These are phyloP conservation scores for Pseudocheirus occidentalis DNA, from an alignment of 2,797 vertebrate genomes.

Conservation along the genomic window DNA sequence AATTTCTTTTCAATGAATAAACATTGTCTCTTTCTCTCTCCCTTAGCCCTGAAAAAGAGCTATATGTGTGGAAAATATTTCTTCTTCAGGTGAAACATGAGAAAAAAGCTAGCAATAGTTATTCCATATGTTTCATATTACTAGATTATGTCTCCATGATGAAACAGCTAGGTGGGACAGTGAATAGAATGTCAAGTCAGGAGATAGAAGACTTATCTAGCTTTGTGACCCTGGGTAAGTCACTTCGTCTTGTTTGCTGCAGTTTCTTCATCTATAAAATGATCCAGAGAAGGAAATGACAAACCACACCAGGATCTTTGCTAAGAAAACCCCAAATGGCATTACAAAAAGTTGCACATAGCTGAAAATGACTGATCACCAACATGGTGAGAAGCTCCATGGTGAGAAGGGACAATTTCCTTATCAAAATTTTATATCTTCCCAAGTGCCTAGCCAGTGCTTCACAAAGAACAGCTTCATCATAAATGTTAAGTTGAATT, in stretches of 20 bases:
- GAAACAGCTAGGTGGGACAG: background rate
- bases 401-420: background rate
- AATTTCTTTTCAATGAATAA: background rate
- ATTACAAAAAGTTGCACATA: background rate
- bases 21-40: background rate
- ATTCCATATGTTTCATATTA: background rate
- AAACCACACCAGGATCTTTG: background rate
- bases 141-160: background rate
- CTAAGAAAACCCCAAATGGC: background rate
- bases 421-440: background rate
- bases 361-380: background rate
- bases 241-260: background rate
- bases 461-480: background rate
- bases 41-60: background rate
- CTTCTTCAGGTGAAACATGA: background rate
- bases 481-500: background rate
- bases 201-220: background rate
- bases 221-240: background rate
- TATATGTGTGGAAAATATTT: background rate
- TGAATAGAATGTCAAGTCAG: background rate
- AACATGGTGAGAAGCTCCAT: background rate
- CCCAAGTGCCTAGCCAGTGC: background rate
- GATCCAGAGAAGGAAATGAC: background rate
- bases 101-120: background rate
- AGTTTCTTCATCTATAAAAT: conserved; percentile 7